Conservation (phyloP, 2,113 vertebrate species). For the Chamaetylas fuelleborni region DNA sequence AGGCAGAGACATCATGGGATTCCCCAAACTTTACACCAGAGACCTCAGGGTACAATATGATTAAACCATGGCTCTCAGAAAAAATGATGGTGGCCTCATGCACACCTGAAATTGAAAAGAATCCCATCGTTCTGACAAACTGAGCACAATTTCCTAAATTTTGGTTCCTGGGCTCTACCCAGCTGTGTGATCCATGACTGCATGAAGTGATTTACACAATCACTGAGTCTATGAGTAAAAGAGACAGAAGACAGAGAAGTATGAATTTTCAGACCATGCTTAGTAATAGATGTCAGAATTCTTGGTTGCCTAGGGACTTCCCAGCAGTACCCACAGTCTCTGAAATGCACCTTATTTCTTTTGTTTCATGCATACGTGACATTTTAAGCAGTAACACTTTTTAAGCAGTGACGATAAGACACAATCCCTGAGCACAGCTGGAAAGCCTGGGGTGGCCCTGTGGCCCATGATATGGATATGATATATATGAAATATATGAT, state of each 20-base stretch:
- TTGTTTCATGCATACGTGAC: neutral
- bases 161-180: neutral
- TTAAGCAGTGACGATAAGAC: rapidly evolving
- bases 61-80: neutral
- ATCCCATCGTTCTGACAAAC: neutral
- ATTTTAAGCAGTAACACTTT: neutral
- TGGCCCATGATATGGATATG: rapidly evolving
- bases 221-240: neutral
- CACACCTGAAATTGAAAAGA: neutral
- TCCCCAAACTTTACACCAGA: neutral
- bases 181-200: neutral
- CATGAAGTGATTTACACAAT: neutral
- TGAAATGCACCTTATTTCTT: neutral
- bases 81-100: rapidly evolving
- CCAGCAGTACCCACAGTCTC: neutral
- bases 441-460: neutral
- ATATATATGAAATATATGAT: no score
- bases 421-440: neutral
- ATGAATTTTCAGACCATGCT: neutral
- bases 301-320: neutral
- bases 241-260: neutral
- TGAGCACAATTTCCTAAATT: neutral
- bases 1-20: neutral
- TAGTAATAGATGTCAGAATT: neutral
- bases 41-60: neutral